Evolutionary conservation across 2,113 vertebrate species (phyloP).

Genomic region (Thunnus thynnus): DNA sequence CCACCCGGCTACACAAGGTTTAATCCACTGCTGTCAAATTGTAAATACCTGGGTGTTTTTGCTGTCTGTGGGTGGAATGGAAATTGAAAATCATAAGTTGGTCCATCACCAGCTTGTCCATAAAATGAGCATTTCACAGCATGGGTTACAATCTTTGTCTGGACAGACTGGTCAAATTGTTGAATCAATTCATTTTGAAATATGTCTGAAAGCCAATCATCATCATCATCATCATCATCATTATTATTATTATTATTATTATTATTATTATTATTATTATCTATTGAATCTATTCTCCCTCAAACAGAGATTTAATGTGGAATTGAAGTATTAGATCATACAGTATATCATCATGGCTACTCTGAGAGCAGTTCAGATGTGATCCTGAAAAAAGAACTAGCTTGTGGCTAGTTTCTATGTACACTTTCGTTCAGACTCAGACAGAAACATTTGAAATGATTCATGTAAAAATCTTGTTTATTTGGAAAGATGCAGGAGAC

Average conservation of each 20-base stretch:
- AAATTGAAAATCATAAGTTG: not conserved
- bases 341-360: no score
- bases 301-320: not conserved
- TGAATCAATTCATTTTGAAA: constrained; percentile 11
- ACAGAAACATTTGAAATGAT: no score
- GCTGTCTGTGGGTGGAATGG: not conserved
- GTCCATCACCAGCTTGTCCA: not conserved
- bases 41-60: not conserved
- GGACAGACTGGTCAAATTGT: not conserved
- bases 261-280: not conserved
- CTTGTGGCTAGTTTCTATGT: no score
- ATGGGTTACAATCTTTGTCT: not conserved
- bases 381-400: not conserved
- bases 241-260: no score
- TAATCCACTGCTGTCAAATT: not conserved
- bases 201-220: constrained; percentile 17
- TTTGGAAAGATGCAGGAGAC: no score
- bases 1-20: not conserved
- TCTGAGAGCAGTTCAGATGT: not conserved
- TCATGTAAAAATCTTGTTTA: no score
- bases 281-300: not conserved
- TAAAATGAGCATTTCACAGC: constrained; percentile 4
- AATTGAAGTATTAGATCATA: not conserved
- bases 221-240: no score
- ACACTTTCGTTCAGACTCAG: no score